Evolutionary conservation across 2,888 invertebrate species (phyloP).

Genomic region (Alitta virens): DNA sequence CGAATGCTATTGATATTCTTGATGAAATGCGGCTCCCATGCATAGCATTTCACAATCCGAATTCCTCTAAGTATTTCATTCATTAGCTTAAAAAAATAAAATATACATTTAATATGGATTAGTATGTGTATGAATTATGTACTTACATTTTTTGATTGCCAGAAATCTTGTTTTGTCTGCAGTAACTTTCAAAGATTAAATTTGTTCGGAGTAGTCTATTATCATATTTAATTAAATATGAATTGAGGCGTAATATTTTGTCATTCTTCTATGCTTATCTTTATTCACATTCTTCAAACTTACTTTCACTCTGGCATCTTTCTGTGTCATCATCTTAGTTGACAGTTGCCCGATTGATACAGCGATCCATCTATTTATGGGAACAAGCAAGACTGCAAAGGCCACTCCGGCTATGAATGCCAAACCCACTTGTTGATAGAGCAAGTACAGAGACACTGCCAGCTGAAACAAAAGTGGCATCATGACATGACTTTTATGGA

Average conservation of each 20-base stretch:
- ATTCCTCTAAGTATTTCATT: constrained; percentile 86
- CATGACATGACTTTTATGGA: background rate
- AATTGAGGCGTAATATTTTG: background rate
- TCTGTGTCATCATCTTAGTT: constrained; percentile 82
- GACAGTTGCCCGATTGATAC: constrained; percentile 83
- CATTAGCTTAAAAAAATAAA: constrained; percentile 67
- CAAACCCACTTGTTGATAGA: constrained; percentile 76
- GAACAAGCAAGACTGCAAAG: constrained; percentile 84
- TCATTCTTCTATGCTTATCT: no score
- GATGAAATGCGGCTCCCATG: constrained; percentile 89
- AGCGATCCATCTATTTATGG: constrained; percentile 87
- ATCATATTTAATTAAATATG: background rate
- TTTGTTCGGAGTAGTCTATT: background rate
- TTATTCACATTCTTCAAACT: no score
- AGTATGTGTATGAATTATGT: no score
- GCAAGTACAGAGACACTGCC: constrained; percentile 74
- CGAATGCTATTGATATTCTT: constrained; percentile 62
- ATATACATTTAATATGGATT: no score
- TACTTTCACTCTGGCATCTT: constrained; percentile 81
- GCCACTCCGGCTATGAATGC: constrained; percentile 87
- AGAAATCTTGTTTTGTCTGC: no score
- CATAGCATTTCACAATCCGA: constrained; percentile 83
- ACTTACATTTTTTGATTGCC: no score
- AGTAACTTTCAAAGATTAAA: no score
- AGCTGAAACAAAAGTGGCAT: constrained; percentile 63